These are phyloP conservation scores for Percopsis transmontana DNA, from an alignment of 2,113 vertebrate species.

Conservation along the genomic window DNA sequence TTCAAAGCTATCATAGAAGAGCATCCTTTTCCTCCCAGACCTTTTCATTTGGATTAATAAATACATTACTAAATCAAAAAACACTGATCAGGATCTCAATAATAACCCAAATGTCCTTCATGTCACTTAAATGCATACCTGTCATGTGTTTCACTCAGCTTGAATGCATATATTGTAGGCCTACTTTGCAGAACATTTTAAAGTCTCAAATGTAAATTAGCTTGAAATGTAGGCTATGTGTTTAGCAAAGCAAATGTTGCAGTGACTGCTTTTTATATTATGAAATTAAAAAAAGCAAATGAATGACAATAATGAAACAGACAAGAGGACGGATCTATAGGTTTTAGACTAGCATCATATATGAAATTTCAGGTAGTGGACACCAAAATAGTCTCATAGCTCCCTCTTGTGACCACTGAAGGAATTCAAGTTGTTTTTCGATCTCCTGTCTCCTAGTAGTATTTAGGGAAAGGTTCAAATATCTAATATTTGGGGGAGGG, in stretches of 20 bases:
- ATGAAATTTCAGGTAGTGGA: too few species aligned
- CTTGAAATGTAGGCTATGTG: constrained; percentile 14
- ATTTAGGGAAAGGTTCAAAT: constrained; percentile 7
- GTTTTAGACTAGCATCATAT: constrained; percentile 36
- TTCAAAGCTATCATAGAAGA: constrained; percentile 51
- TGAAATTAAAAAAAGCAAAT: constrained; percentile 37
- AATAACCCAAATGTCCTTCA: constrained; percentile 23
- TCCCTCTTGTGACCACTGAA: constrained; percentile 40
- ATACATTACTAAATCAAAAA: constrained; percentile 26
- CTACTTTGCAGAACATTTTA: constrained; percentile 29
- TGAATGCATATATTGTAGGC: constrained; percentile 53
- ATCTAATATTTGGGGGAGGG: background rate
- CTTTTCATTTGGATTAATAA: constrained; percentile 35
- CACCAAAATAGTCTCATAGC: constrained; percentile 22
- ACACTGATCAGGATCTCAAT: constrained; percentile 53
- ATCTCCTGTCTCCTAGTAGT: constrained; percentile 2
- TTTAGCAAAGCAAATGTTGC: constrained; percentile 25
- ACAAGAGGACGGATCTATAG: constrained; percentile 62
- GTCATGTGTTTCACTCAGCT: constrained; percentile 28
- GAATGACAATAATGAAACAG: constrained; percentile 31
- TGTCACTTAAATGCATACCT: constrained; percentile 27
- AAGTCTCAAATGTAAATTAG: constrained; percentile 25
- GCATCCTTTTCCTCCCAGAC: constrained; percentile 20
- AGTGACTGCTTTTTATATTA: constrained; percentile 25
- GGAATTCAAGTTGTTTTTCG: constrained; percentile 55